These are phyloP conservation scores for Lipophrys pholis DNA, from an alignment of 2,113 vertebrate genomes.

Conservation along the genomic window DNA sequence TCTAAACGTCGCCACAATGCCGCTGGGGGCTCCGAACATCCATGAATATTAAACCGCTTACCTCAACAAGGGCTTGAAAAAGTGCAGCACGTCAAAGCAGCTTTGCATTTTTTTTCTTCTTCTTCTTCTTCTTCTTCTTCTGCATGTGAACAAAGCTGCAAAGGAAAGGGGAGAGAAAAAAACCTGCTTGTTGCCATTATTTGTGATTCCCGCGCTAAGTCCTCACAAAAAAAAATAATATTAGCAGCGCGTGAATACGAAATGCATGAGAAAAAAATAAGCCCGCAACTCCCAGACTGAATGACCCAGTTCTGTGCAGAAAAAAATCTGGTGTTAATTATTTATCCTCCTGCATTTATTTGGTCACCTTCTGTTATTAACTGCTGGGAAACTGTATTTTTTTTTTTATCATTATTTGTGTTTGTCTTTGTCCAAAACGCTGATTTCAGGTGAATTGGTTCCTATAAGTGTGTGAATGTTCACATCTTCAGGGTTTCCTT, in stretches of 20 bases:
- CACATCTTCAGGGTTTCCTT: too few relatives aligned
- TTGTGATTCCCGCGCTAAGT: conserved; percentile 79
- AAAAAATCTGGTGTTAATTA: background rate
- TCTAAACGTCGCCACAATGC: conserved; percentile 91
- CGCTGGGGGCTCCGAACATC: conserved; percentile 87
- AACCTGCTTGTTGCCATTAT: conserved; percentile 74
- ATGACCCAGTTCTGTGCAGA: conserved; percentile 58
- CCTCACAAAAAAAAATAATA: conserved; percentile 66
- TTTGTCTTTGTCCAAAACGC: too few relatives aligned
- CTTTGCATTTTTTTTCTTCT: conserved; percentile 74
- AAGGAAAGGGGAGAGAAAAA: conserved; percentile 25
- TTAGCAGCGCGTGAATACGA: conserved; percentile 73
- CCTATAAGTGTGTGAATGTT: too few relatives aligned
- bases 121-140: conserved; percentile 40
- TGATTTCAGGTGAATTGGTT: too few relatives aligned
- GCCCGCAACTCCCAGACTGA: conserved; percentile 70
- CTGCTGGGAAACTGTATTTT: too few relatives aligned
- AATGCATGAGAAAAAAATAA: conserved; percentile 75
- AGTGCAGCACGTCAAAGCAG: conserved; percentile 84
- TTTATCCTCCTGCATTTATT: background rate
- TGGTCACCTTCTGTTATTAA: background rate
- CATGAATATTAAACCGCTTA: conserved; percentile 97
- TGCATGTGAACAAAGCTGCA: conserved; percentile 76
- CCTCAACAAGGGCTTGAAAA: conserved; percentile 82
- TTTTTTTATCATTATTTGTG: too few relatives aligned